Conservation (phyloP, 2,888 invertebrate species). For the Pristionchus mayeri region DNA sequence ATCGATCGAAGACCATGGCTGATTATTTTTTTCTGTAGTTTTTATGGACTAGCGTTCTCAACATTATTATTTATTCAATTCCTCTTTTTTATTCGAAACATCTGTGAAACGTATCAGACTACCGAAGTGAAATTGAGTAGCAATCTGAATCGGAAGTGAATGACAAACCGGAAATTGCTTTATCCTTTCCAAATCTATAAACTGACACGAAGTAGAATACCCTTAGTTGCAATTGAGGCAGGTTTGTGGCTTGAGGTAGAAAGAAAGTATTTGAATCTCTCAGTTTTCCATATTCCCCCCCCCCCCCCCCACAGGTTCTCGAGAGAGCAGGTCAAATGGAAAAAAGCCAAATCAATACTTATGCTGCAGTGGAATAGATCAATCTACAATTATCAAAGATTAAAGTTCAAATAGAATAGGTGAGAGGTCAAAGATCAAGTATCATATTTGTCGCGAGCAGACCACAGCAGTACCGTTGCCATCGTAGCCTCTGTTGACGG, state of each 20-base stretch:
- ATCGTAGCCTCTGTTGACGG: slow-evolving; percentile 35
- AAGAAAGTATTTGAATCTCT: background rate
- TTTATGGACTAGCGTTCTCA: no score
- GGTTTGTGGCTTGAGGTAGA: background rate
- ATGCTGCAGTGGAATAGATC: background rate
- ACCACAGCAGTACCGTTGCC: background rate
- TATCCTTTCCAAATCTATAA: background rate
- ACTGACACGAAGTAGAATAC: background rate
- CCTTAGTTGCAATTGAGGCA: background rate
- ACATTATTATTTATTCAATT: no score
- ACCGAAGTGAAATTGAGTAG: no score
- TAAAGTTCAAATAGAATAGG: background rate
- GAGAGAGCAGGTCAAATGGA: no score
- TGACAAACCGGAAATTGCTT: background rate
- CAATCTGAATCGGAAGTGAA: no score
- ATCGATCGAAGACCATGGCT: background rate
- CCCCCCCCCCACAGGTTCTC: no score
- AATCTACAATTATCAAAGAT: background rate
- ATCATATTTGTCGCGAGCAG: background rate
- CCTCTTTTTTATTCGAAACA: no score
- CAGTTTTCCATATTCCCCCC: no score
- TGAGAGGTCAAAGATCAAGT: slow-evolving; percentile 27
- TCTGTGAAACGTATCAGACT: no score
- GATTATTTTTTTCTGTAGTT: no score
- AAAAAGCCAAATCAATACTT: no score